Conservation (phyloP, 2,113 vertebrate species). For the Isichthys henryi region DNA sequence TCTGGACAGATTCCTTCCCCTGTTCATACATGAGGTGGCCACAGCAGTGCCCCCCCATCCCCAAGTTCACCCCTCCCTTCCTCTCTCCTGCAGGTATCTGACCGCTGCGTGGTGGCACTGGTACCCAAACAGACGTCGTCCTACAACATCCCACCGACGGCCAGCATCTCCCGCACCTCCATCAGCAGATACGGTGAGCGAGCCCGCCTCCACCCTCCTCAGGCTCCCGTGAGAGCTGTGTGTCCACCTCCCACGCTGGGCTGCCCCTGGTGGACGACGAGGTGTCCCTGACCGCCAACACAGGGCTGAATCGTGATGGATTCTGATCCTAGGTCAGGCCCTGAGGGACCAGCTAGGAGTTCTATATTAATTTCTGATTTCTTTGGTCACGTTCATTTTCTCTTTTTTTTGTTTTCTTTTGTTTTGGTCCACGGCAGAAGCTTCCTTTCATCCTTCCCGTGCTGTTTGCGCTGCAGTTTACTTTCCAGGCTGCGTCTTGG, state of each 20-base stretch:
- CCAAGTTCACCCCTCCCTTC: background rate
- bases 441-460: background rate
- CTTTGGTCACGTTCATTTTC: background rate
- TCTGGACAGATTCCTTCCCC: background rate
- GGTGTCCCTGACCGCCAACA: background rate
- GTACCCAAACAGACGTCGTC: slow-evolving; percentile 97
- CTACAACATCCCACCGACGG: slow-evolving; percentile 92
- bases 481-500: slow-evolving; percentile 31
- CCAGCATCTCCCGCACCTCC: slow-evolving; percentile 89
- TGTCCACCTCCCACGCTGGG: background rate
- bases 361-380: background rate
- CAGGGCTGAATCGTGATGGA: background rate
- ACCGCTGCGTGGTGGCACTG: slow-evolving; percentile 88
- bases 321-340: background rate
- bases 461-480: slow-evolving; percentile 34
- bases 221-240: background rate
- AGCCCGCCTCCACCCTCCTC: background rate
- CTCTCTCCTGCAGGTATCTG: slow-evolving; percentile 74
- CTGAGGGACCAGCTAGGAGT: too few relatives aligned
- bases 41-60: background rate
- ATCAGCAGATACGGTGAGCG: slow-evolving; percentile 94
- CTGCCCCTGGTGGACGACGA: background rate
- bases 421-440: background rate
- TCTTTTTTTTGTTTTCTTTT: background rate
- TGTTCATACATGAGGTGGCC: background rate